A percentile compares a stretch with the other conserved stretches of the same genome.
phyloP scores from a whole-genome alignment of 2,797 vertebrate species.

The Ptychadena robeensis region DNA sequence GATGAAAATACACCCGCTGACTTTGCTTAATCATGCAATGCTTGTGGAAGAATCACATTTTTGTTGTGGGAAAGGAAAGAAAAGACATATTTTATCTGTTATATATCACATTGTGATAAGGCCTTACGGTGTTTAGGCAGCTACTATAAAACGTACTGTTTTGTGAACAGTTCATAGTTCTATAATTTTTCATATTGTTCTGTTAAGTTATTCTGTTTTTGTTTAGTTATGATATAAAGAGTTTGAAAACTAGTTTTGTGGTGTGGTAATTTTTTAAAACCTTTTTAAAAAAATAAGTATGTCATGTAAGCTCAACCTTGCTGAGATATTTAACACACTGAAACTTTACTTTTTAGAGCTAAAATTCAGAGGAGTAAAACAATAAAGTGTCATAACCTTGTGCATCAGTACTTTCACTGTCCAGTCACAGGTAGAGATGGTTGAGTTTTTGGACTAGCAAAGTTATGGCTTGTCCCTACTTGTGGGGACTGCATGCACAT shows the following conservation, averaged over 20 bases:
- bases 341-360: too few species aligned
- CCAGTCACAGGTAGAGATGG: too few species aligned
- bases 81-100: background rate
- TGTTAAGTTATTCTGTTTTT: background rate
- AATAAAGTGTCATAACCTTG: too few species aligned
- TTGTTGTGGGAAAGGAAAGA: background rate
- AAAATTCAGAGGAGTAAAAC: too few species aligned
- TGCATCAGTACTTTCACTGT: too few species aligned
- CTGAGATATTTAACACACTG: too few species aligned
- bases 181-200: slow-evolving; percentile 1
- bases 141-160: background rate
- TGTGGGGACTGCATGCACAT: too few species aligned
- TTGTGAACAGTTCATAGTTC: slow-evolving; percentile 3
- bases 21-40: background rate
- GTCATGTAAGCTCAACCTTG: too few species aligned
- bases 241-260: background rate
- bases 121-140: background rate
- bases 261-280: background rate
- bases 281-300: too few species aligned
- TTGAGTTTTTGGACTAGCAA: too few species aligned
- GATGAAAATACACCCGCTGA: slow-evolving; percentile 16
- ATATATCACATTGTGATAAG: background rate
- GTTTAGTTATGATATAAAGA: background rate
- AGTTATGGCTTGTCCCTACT: too few species aligned
- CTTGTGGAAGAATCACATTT: background rate